Evolutionary conservation across 2,797 vertebrate species (phyloP).

Genomic region (Hafferia zeledoni): DNA sequence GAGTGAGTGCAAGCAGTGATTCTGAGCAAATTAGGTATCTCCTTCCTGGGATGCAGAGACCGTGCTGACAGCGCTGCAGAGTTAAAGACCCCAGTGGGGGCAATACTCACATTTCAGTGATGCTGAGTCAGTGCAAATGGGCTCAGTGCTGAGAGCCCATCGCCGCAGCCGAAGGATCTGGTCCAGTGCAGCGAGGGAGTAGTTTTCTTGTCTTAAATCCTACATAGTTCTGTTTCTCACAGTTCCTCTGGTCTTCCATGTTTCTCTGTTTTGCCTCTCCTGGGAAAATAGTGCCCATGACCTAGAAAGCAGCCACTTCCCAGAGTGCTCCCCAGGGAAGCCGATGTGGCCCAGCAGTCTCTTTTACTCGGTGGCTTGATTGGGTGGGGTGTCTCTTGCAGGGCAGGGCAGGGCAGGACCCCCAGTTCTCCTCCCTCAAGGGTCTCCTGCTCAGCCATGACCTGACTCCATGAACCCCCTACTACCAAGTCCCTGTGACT

Average conservation of each 20-base stretch:
- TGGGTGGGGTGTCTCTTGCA: background rate
- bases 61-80: background rate
- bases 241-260: background rate
- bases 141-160: background rate
- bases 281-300: background rate
- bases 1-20: background rate
- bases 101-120: background rate
- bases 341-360: background rate
- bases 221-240: background rate
- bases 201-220: background rate
- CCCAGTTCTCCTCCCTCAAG: background rate
- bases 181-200: background rate
- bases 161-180: accelerated
- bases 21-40: constrained; percentile 31
- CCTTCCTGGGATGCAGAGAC: background rate
- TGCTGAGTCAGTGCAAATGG: background rate
- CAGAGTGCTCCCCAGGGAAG: background rate
- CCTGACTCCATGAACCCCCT: background rate
- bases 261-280: background rate
- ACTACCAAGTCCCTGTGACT: background rate
- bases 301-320: background rate
- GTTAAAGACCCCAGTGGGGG: constrained; percentile 25
- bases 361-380: background rate
- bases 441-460: background rate
- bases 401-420: background rate